Evolutionary conservation across 2,113 vertebrate species (phyloP).

Genomic region (Dipodomys ordii): DNA sequence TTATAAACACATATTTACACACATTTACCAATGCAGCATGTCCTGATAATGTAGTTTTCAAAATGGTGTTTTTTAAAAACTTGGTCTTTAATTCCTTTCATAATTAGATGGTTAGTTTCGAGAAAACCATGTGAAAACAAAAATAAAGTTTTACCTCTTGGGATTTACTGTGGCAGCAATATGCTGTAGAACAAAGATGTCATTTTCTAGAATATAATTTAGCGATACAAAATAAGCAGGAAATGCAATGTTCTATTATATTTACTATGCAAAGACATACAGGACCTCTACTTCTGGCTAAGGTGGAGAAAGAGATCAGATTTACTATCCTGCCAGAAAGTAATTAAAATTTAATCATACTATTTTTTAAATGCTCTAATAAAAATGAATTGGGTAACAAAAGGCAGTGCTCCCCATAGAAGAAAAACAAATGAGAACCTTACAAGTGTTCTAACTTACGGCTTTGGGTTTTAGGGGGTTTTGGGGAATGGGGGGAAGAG

Average conservation of each 20-base stretch:
- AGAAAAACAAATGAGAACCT: not conserved
- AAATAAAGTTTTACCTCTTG: slow-evolving; percentile 43
- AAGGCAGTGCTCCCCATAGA: not conserved
- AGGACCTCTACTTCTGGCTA: slow-evolving; percentile 13
- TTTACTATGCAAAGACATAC: slow-evolving; percentile 19
- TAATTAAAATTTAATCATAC: slow-evolving; percentile 46
- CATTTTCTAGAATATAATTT: slow-evolving; percentile 36
- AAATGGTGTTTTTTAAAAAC: not conserved
- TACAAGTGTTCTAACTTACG: not conserved
- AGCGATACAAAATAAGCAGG: slow-evolving; percentile 13
- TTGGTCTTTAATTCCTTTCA: slow-evolving; percentile 44
- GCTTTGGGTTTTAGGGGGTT: not conserved
- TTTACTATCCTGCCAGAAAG: slow-evolving; percentile 3
- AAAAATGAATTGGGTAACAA: not conserved
- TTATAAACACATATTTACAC: slow-evolving; percentile 24
- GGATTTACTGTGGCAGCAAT: slow-evolving; percentile 52
- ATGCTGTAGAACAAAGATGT: slow-evolving; percentile 15
- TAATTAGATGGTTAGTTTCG: slow-evolving; percentile 42
- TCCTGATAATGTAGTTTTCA: slow-evolving; percentile 10
- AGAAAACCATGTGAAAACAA: slow-evolving; percentile 65
- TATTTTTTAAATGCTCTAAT: not conserved
- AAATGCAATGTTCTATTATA: not conserved
- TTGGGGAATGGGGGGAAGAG: too few species aligned
- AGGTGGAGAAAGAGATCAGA: slow-evolving; percentile 28
- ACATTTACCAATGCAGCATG: slow-evolving; percentile 53